Evolutionary conservation across 2,113 vertebrate species (phyloP).

Genomic region (Hydropotes inermis): DNA sequence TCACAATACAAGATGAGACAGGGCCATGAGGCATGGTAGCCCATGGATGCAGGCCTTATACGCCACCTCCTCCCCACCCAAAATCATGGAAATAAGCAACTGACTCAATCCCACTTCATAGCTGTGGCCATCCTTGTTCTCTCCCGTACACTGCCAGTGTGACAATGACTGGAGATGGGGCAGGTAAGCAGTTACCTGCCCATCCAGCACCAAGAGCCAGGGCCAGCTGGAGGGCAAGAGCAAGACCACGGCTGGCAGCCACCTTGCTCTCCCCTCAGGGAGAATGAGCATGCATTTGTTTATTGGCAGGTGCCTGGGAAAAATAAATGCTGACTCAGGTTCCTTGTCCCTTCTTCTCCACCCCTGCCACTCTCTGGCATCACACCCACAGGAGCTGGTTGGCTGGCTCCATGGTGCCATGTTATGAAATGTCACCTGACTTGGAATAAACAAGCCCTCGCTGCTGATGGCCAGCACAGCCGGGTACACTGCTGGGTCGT

Average conservation of each 20-base stretch:
- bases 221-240: slow-evolving; percentile 29
- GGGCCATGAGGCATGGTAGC: background rate
- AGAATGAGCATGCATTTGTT: slow-evolving; percentile 26
- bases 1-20: background rate
- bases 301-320: slow-evolving; percentile 60
- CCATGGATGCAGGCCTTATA: background rate
- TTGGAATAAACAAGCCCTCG: slow-evolving; percentile 23
- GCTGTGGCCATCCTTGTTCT: background rate
- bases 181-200: slow-evolving; percentile 64
- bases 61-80: too few relatives aligned
- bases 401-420: background rate
- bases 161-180: slow-evolving; percentile 29
- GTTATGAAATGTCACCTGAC: slow-evolving; percentile 57
- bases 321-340: slow-evolving; percentile 47
- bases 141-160: slow-evolving; percentile 40
- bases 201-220: background rate
- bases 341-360: slow-evolving; percentile 15
- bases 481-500: slow-evolving; percentile 16
- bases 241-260: slow-evolving; percentile 5
- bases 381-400: background rate
- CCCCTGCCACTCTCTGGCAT: background rate
- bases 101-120: background rate
- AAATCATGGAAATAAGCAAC: background rate
- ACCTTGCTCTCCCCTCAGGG: slow-evolving; percentile 39
- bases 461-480: slow-evolving; percentile 3